Evolutionary conservation across 2,888 invertebrate genomes (phyloP).

Genomic region (Rhagophthalmus giganteus): DNA sequence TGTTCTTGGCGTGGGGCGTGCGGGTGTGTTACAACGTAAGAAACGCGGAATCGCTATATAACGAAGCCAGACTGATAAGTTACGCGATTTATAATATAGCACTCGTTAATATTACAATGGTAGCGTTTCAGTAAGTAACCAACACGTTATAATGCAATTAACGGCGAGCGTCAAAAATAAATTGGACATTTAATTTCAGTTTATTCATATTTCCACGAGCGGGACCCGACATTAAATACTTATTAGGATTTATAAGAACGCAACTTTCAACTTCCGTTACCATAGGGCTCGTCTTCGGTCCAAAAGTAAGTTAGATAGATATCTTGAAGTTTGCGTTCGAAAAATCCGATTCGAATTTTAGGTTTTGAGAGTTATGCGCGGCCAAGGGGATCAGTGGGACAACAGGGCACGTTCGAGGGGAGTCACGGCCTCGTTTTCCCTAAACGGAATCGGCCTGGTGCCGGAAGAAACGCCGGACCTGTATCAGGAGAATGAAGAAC

Average conservation of each 20-base stretch:
- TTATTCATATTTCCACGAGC: constrained; percentile 83
- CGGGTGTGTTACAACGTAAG: constrained; percentile 83
- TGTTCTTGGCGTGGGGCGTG: constrained; percentile 83
- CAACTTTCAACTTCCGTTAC: constrained; percentile 91
- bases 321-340: too few relatives aligned
- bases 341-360: too few relatives aligned
- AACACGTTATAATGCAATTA: too few relatives aligned
- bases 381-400: constrained; percentile 90
- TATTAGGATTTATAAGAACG: constrained; percentile 88
- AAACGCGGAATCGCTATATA: constrained; percentile 90
- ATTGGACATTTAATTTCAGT: constrained; percentile 63
- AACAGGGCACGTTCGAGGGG: constrained; percentile 80
- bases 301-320: constrained; percentile 67
- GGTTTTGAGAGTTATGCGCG: constrained; percentile 79
- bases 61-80: constrained; percentile 90
- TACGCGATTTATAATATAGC: constrained; percentile 95
- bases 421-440: constrained; percentile 81
- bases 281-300: constrained; percentile 79
- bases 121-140: constrained; percentile 85
- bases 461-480: constrained; percentile 84
- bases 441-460: constrained; percentile 83
- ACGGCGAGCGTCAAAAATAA: too few relatives aligned
- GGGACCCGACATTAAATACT: constrained; percentile 90
- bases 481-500: constrained; percentile 88
- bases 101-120: constrained; percentile 88